Percentiles rank a stretch among this genome's conserved stretches.
Conservation (phyloP, 2,113 vertebrate species). For the Piprites chloris region DNA sequence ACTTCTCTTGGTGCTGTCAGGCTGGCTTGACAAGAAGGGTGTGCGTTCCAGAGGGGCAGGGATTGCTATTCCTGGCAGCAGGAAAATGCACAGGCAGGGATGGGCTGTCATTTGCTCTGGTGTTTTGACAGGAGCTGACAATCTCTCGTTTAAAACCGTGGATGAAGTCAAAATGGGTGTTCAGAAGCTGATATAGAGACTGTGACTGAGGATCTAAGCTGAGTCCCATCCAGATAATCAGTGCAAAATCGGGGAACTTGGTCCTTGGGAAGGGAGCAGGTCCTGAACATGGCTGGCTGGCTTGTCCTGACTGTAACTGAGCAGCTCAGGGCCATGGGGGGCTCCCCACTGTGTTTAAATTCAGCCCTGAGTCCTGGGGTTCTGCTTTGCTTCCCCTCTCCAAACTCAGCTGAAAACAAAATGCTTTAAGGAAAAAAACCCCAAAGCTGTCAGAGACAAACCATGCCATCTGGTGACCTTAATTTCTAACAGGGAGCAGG, state of each 20-base stretch:
- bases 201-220: background rate
- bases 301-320: background rate
- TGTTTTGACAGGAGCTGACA: background rate
- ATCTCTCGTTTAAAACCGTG: background rate
- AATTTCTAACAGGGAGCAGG: slow-evolving; percentile 41
- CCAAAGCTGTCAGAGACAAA: background rate
- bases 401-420: background rate
- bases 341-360: background rate
- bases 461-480: slow-evolving; percentile 72
- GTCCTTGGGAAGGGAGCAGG: background rate
- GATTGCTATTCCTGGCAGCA: background rate
- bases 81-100: background rate
- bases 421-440: background rate
- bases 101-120: background rate
- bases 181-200: background rate
- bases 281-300: fast-evolving
- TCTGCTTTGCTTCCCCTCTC: background rate
- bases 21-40: background rate
- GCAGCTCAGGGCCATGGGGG: background rate
- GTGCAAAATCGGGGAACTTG: background rate
- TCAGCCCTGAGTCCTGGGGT: background rate
- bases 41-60: background rate
- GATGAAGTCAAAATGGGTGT: background rate
- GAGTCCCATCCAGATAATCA: background rate
- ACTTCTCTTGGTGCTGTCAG: background rate